Conservation (phyloP, 2,113 vertebrate species). For the Carassius gibelio region DNA sequence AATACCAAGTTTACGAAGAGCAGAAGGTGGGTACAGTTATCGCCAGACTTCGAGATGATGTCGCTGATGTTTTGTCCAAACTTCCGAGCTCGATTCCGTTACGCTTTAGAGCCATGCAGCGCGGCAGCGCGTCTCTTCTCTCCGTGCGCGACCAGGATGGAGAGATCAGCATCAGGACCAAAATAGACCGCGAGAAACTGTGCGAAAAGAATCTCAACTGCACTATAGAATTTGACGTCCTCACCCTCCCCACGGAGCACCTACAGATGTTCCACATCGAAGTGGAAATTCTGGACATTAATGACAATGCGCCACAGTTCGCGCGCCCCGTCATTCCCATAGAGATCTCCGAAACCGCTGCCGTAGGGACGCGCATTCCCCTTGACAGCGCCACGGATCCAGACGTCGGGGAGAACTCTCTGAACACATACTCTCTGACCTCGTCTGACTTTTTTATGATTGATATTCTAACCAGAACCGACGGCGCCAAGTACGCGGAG, state of each 20-base stretch:
- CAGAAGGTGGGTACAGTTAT: constrained; percentile 90
- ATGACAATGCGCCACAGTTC: constrained; percentile 95
- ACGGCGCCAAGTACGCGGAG: constrained; percentile 92
- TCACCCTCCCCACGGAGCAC: constrained; percentile 93
- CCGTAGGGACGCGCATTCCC: constrained; percentile 91
- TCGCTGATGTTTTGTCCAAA: constrained; percentile 85
- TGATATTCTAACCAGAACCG: constrained; percentile 87
- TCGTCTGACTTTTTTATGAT: constrained; percentile 87
- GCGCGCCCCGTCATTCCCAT: constrained; percentile 89
- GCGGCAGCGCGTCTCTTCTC: constrained; percentile 83
- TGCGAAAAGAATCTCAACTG: constrained; percentile 96
- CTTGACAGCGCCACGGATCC: constrained; percentile 95
- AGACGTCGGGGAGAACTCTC: constrained; percentile 94
- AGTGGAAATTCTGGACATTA: constrained; percentile 95
- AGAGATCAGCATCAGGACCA: constrained; percentile 90
- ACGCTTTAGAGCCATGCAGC: constrained; percentile 92
- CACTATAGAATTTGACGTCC: constrained; percentile 94
- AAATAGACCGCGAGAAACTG: constrained; percentile 95
- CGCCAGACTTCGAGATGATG: constrained; percentile 88
- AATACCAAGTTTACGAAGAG: constrained; percentile 94
- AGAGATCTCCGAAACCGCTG: constrained; percentile 93
- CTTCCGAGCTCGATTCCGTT: constrained; percentile 85
- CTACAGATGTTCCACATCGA: constrained; percentile 95
- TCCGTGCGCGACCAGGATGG: constrained; percentile 90
- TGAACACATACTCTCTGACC: constrained; percentile 89